phyloP scores from a whole-genome alignment of 1,140 invertebrate genomes.

The Scaptomyza hsui region DNA sequence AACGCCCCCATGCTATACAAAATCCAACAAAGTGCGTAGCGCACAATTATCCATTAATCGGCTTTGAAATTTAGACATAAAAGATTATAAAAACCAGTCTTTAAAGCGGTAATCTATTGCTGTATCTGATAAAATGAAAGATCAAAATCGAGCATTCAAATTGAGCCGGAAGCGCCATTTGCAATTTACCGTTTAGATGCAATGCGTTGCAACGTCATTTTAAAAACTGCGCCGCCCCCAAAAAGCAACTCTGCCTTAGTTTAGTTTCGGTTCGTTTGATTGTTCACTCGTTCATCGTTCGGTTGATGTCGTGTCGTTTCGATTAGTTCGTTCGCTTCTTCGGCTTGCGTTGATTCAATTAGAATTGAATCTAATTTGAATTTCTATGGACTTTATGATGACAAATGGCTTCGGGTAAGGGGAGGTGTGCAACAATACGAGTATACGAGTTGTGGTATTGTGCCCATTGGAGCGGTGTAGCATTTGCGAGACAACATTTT shows the following conservation, averaged over 20 bases:
- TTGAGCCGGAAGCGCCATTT: constrained; percentile 46
- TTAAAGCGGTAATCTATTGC: constrained; percentile 27
- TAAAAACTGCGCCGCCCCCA: constrained; percentile 50
- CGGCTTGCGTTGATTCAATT: constrained; percentile 78
- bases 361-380: constrained; percentile 83
- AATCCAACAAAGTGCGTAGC: background rate
- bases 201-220: constrained; percentile 61
- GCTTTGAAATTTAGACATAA: constrained; percentile 13
- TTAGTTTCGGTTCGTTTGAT: background rate
- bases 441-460: constrained; percentile 44
- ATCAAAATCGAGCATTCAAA: background rate
- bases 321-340: constrained; percentile 54
- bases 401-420: constrained; percentile 21
- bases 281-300: constrained; percentile 12
- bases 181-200: constrained; percentile 41
- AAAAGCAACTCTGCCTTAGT: constrained; percentile 8
- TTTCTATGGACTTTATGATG: constrained; percentile 42
- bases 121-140: background rate
- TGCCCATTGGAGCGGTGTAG: constrained; percentile 19
- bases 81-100: too few relatives aligned
- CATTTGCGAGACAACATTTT: constrained; percentile 33
- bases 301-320: constrained; percentile 6
- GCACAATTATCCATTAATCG: constrained; percentile 26
- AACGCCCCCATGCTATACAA: constrained; percentile 29
- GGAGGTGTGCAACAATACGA: background rate